Evolutionary conservation across 2,888 invertebrate species (phyloP).

Genomic region (Girardia tigrina): DNA sequence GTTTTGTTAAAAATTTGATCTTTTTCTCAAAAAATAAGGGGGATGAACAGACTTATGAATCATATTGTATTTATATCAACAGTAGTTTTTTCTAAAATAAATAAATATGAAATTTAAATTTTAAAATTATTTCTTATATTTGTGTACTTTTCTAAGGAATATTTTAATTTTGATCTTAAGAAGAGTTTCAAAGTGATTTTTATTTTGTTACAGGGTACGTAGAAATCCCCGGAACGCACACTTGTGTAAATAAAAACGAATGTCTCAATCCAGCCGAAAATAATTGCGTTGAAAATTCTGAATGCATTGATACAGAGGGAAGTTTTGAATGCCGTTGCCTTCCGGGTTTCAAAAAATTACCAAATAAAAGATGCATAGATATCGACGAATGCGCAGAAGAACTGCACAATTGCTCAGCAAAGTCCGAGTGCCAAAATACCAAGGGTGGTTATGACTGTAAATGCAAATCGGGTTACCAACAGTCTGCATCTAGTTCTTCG

Average conservation of each 20-base stretch:
- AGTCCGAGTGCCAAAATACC: neutral
- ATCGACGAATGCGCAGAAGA: constrained; percentile 7
- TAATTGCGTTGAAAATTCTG: constrained; percentile 11
- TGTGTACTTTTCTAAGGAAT: too few species aligned
- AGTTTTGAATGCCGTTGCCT: constrained; percentile 30
- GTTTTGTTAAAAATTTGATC: too few species aligned
- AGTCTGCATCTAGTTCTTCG: neutral
- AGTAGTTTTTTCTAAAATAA: too few species aligned
- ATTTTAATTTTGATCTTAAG: too few species aligned
- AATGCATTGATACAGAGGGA: neutral
- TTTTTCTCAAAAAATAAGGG: too few species aligned
- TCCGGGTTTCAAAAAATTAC: constrained; percentile 18
- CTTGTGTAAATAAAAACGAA: constrained; percentile 35
- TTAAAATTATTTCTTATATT: too few species aligned
- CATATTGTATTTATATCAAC: too few species aligned
- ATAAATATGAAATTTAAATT: too few species aligned
- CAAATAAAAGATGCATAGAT: neutral
- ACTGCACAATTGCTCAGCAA: neutral
- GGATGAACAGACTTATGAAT: too few species aligned
- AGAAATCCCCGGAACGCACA: constrained; percentile 31
- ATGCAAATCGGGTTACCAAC: neutral
- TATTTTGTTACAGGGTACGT: constrained; percentile 33
- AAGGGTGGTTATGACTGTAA: neutral
- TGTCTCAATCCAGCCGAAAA: constrained; percentile 24
- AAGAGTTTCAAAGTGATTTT: too few species aligned